Evolutionary conservation across 1,140 invertebrate species (phyloP).

Genomic region (Himalopsyche phryganea): DNA sequence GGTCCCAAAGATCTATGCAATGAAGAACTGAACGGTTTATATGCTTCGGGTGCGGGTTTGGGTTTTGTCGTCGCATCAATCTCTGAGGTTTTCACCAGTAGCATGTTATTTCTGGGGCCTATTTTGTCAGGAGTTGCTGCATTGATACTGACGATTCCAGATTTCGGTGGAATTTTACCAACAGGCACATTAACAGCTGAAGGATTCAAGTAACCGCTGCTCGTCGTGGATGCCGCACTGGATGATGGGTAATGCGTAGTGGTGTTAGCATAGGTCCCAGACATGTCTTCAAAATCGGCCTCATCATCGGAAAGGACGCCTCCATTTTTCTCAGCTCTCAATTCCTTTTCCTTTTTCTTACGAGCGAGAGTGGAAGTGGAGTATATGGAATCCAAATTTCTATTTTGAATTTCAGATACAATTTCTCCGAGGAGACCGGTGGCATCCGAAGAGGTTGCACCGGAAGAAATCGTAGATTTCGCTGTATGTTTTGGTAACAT

Average conservation of each 20-base stretch:
- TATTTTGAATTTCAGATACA: slow-evolving; percentile 78
- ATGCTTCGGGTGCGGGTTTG: slow-evolving; percentile 11
- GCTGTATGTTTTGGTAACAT: slow-evolving; percentile 32
- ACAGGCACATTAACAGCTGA: slow-evolving; percentile 63
- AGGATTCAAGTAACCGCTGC: slow-evolving; percentile 70
- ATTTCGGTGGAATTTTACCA: slow-evolving; percentile 33
- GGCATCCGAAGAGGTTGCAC: slow-evolving; percentile 48
- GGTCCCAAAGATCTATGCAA: slow-evolving; percentile 38
- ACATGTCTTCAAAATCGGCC: slow-evolving; percentile 37
- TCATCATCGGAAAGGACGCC: slow-evolving; percentile 19
- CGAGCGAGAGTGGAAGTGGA: slow-evolving; percentile 65
- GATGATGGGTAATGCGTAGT: slow-evolving; percentile 54
- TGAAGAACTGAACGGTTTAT: slow-evolving; percentile 38
- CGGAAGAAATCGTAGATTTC: slow-evolving; percentile 22
- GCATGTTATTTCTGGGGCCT: neutral
- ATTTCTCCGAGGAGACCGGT: slow-evolving; percentile 77
- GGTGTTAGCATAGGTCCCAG: slow-evolving; percentile 45
- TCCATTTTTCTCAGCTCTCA: slow-evolving; percentile 37
- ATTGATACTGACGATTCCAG: slow-evolving; percentile 20
- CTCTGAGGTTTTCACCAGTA: neutral
- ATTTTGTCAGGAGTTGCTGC: slow-evolving; percentile 7
- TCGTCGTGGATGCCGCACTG: slow-evolving; percentile 59
- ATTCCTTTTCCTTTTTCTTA: slow-evolving; percentile 56
- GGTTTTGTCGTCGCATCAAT: neutral
- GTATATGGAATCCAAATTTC: slow-evolving; percentile 83